phyloP scores from a whole-genome alignment of 1,140 invertebrate genomes.

The Pseudomyrmex flavicornis region DNA sequence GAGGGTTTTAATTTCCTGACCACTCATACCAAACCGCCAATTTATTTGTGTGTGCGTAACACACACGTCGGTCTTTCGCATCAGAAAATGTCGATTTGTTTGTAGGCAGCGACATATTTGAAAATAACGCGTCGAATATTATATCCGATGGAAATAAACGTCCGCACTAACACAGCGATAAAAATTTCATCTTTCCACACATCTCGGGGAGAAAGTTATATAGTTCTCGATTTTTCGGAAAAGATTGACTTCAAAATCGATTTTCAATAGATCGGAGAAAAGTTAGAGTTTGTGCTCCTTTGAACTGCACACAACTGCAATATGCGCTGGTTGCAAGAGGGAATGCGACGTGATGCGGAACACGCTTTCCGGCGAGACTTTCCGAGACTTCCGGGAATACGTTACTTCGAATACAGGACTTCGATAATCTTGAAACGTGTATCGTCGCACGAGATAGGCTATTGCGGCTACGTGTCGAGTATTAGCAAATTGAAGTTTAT shows the following conservation, averaged over 20 bases:
- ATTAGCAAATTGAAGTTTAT: constrained; percentile 20
- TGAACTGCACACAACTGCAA: too few relatives aligned
- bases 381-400: constrained; percentile 56
- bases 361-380: constrained; percentile 40
- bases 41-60: constrained; percentile 52
- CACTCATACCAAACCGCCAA: constrained; percentile 54
- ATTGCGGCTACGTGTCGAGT: not conserved
- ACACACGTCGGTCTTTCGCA: constrained; percentile 34
- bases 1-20: constrained; percentile 76
- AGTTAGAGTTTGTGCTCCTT: too few relatives aligned
- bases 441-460: not conserved
- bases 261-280: not conserved
- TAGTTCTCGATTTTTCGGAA: not conserved
- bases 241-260: not conserved
- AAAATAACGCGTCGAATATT: not conserved
- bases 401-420: not conserved
- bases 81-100: constrained; percentile 21
- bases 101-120: not conserved
- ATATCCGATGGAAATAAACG: too few relatives aligned
- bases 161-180: too few relatives aligned
- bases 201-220: not conserved
- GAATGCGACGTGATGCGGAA: not conserved
- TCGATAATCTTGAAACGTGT: constrained; percentile 46
- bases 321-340: not conserved
- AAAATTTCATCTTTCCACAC: not conserved